Evolutionary conservation across 1,140 invertebrate genomes (phyloP).

Genomic region (Bombus waltoni): DNA sequence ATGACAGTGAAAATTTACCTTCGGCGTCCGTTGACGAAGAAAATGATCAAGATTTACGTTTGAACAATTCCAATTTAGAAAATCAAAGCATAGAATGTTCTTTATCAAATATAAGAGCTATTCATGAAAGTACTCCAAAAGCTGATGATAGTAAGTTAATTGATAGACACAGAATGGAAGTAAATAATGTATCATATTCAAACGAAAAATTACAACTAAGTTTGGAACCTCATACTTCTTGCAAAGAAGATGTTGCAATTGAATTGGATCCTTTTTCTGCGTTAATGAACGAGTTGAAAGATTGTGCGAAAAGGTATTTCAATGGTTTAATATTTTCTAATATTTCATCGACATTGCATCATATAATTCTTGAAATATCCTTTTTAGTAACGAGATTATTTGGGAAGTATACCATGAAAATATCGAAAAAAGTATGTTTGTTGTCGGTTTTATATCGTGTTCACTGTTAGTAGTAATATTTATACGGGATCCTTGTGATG

Average conservation of each 20-base stretch:
- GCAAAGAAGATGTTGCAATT: neutral
- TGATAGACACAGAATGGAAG: neutral
- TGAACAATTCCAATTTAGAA: slow-evolving; percentile 11
- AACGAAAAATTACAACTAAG: neutral
- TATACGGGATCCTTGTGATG: slow-evolving; percentile 28
- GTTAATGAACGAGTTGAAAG: slow-evolving; percentile 52
- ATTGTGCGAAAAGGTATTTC: slow-evolving; percentile 48
- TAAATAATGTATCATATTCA: neutral
- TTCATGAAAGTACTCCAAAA: neutral
- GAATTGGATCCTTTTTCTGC: slow-evolving; percentile 50
- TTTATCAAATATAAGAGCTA: neutral
- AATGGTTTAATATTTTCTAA: slow-evolving; percentile 1
- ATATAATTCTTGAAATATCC: slow-evolving; percentile 4
- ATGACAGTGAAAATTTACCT: neutral
- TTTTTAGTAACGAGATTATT: slow-evolving; percentile 72
- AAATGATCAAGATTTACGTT: neutral
- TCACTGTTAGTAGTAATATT: slow-evolving; percentile 66
- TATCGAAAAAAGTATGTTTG: slow-evolving; percentile 56
- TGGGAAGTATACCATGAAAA: slow-evolving; percentile 64
- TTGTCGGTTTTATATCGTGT: slow-evolving; percentile 68
- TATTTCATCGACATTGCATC: neutral
- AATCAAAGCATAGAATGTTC: neutral
- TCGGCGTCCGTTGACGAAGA: neutral
- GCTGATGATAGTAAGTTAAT: neutral
- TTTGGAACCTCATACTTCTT: neutral